Evolutionary conservation across 92 coral and sea anemone genomes (phyloP).

Genomic region (Heteractis magnifica): DNA sequence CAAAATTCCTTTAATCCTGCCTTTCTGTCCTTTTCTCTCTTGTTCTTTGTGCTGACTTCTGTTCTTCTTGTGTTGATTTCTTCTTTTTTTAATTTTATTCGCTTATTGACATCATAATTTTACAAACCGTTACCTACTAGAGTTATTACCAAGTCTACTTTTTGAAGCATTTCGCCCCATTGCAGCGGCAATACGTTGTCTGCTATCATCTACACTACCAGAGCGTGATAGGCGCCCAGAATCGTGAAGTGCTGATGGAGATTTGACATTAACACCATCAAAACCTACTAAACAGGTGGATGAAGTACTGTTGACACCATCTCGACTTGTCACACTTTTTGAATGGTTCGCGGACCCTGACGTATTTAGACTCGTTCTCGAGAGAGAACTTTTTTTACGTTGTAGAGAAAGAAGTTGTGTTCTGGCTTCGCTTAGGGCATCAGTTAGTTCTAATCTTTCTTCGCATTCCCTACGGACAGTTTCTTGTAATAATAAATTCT

Average conservation of each 20-base stretch:
- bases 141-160: constrained; percentile 56
- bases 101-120: not conserved
- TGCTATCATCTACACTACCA: constrained; percentile 82
- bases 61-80: too few species aligned
- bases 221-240: constrained; percentile 57
- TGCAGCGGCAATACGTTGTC: constrained; percentile 93
- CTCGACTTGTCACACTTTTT: constrained; percentile 35
- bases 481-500: constrained; percentile 82
- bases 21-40: too few species aligned
- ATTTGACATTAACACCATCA: constrained; percentile 62
- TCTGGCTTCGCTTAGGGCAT: constrained; percentile 88
- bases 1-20: too few species aligned
- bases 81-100: not conserved
- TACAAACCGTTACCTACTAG: constrained; percentile 2
- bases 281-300: constrained; percentile 66
- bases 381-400: constrained; percentile 43
- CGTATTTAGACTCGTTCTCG: constrained; percentile 48
- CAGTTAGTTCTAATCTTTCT: constrained; percentile 90
- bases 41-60: too few species aligned
- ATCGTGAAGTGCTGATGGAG: constrained; percentile 47
- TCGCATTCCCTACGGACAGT: constrained; percentile 99
- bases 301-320: constrained; percentile 24
- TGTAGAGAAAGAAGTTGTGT: constrained; percentile 79
- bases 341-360: constrained; percentile 29
- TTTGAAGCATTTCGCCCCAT: constrained; percentile 70